Base-by-base conservation (phyloP, 1,140 invertebrate genomes). In the Neodiprion virginianus region DNA sequence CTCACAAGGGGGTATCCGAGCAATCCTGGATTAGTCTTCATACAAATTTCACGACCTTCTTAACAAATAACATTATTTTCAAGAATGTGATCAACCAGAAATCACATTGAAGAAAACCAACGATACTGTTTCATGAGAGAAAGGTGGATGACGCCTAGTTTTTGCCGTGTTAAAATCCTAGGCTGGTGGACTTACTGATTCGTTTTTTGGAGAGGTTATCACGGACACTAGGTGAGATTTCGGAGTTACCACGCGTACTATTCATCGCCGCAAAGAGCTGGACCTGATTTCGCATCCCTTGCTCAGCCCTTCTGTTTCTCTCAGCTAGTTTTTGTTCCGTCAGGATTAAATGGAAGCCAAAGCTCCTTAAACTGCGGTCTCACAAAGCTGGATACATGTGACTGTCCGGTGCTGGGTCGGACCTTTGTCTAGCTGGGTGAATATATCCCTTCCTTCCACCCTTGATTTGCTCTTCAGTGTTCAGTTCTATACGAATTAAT, bases 321-420 rank as follows among this genome's bases (percentile, higher is more conserved):
- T 83, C 82, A 80, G 82, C 83, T 85, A 85, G 82, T 87, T 87
- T 87, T 87, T 87, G 85, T 82, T 87, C 81, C 83, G 82, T 69
- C 79, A 78, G 84, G 86, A 88, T 88, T 88, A 88, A 87, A 86
- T 81, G 84, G 53, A 87, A 86, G 82, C 86, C 76, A 88, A 88
- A 88, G 87, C 87, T 88, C 85, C 85, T 88, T 87, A 88, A 88
- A 88, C 86, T 88, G 86, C 79, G 86, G 86, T 88, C 78, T 77
- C 70, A 76, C 82, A 86, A 88, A 88, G 85, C 86, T 88, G 85
- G 83, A 85, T 88, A 88, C 86, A 88, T 88, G 82, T 80, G 83
- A 84, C 83, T 61, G 53, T 61, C 53, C 53, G 53, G 53, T 61
- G 53, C 53, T 61, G 53, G 53, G 53, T 61, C 53, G 0, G 8